These are phyloP conservation scores for Megamerina dolium DNA, from an alignment of 2,888 invertebrate genomes.

Conservation along the genomic window DNA sequence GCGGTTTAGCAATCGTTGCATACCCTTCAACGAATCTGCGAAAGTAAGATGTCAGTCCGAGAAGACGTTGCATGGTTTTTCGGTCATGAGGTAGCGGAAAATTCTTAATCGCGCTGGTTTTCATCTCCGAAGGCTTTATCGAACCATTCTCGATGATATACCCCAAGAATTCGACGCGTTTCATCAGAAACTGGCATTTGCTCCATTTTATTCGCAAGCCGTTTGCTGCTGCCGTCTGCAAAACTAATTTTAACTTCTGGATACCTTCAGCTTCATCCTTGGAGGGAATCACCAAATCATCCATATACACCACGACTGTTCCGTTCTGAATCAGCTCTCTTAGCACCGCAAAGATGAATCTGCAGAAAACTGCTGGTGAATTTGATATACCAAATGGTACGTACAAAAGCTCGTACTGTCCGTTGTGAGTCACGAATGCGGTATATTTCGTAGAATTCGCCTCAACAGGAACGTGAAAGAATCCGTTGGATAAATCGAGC, in stretches of 20 bases:
- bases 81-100: slow-evolving; percentile 12
- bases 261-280: slow-evolving; percentile 17
- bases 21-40: slow-evolving; percentile 1
- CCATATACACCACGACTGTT: too few relatives aligned
- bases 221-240: slow-evolving; percentile 10
- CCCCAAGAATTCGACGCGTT: slow-evolving; percentile 14
- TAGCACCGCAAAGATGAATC: slow-evolving; percentile 14
- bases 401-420: too few relatives aligned
- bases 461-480: slow-evolving; percentile 20
- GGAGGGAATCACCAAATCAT: too few relatives aligned
- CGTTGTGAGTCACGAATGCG: too few relatives aligned
- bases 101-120: slow-evolving; percentile 8
- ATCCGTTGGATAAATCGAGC: slow-evolving; percentile 16
- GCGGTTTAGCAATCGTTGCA: too few relatives aligned
- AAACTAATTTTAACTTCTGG: slow-evolving; percentile 9
- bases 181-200: slow-evolving; percentile 21
- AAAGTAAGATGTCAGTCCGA: slow-evolving; percentile 10
- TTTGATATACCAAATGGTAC: too few relatives aligned
- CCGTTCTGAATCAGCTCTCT: slow-evolving; percentile 18
- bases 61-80: slow-evolving; percentile 15
- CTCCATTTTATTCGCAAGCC: slow-evolving; percentile 19
- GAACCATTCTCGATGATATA: slow-evolving; percentile 15
- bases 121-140: slow-evolving; percentile 13
- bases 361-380: too few relatives aligned
- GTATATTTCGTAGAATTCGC: slow-evolving; percentile 14